A percentile compares a stretch with the other conserved stretches of the same genome.
These are phyloP conservation scores for Cyprinella venusta DNA, from an alignment of 2,797 vertebrate genomes.

Conservation along the genomic window DNA sequence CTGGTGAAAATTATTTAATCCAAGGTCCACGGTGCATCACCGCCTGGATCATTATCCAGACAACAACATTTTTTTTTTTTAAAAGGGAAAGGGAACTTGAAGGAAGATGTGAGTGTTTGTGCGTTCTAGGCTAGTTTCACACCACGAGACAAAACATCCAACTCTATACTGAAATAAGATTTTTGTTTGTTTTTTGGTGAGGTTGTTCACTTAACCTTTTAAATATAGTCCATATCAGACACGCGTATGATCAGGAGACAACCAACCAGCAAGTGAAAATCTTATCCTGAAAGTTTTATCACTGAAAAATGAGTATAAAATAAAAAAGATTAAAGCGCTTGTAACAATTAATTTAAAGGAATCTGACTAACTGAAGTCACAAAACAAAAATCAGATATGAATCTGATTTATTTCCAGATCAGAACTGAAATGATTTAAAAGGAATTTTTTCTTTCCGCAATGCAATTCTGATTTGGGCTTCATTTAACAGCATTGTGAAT, in stretches of 20 bases:
- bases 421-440: not conserved
- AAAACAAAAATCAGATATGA: not conserved
- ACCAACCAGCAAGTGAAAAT: not conserved
- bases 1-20: slow-evolving; percentile 66
- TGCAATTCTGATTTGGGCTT: not conserved
- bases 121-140: not conserved
- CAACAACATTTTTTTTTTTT: not conserved
- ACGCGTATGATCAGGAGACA: no score
- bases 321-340: not conserved
- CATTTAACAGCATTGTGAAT: not conserved
- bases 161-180: not conserved
- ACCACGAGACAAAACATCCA: not conserved
- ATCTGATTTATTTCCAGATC: not conserved
- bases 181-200: not conserved
- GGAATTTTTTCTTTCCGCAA: not conserved
- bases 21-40: slow-evolving; percentile 53
- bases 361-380: not conserved
- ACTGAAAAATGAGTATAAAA: not conserved
- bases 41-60: slow-evolving; percentile 52
- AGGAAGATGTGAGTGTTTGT: not conserved
- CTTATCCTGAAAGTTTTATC: not conserved
- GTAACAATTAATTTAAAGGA: not conserved
- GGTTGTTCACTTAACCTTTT: not conserved
- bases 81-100: not conserved
- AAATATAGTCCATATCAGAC: not conserved